These are phyloP conservation scores for Corythucha ciliata DNA, from an alignment of 2,888 invertebrate species.

Conservation along the genomic window DNA sequence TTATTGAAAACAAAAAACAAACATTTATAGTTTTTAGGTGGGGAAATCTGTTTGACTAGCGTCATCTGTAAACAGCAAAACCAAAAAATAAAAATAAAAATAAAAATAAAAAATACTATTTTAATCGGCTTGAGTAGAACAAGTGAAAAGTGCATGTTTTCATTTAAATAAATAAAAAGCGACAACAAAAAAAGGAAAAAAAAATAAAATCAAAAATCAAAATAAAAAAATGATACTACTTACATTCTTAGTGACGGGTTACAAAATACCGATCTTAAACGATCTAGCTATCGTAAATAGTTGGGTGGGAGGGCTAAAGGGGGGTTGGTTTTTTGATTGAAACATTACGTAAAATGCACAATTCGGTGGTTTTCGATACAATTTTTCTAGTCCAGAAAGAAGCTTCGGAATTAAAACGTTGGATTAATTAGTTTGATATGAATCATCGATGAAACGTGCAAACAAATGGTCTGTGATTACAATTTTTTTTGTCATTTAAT, in stretches of 20 bases:
- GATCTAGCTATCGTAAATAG: constrained; percentile 12
- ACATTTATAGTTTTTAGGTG: constrained; percentile 17
- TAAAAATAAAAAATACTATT: constrained; percentile 4
- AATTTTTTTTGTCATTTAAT: constrained; percentile 15
- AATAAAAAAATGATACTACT: constrained; percentile 22
- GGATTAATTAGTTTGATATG: neutral
- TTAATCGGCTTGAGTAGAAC: constrained; percentile 27
- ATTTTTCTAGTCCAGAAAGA: constrained; percentile 5
- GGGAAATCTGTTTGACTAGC: constrained; percentile 18
- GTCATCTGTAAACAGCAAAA: constrained; percentile 25
- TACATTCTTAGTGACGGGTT: constrained; percentile 17
- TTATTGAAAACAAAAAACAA: constrained; percentile 10
- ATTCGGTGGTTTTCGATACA: neutral
- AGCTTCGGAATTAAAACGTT: neutral
- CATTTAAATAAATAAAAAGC: constrained; percentile 17
- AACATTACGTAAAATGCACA: too few species aligned
- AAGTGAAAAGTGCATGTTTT: constrained; percentile 28
- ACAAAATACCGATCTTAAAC: constrained; percentile 9
- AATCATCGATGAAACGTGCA: constrained; percentile 6
- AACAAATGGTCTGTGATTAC: constrained; percentile 23
- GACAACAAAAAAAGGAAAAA: constrained; percentile 12
- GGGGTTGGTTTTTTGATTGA: too few species aligned
- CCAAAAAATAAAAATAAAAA: constrained; percentile 6
- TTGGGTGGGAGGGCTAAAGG: too few species aligned
- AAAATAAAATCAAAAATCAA: constrained; percentile 2